Evolutionary conservation across 2,888 invertebrate species (phyloP).

Genomic region (Archaeoteleia sp.): DNA sequence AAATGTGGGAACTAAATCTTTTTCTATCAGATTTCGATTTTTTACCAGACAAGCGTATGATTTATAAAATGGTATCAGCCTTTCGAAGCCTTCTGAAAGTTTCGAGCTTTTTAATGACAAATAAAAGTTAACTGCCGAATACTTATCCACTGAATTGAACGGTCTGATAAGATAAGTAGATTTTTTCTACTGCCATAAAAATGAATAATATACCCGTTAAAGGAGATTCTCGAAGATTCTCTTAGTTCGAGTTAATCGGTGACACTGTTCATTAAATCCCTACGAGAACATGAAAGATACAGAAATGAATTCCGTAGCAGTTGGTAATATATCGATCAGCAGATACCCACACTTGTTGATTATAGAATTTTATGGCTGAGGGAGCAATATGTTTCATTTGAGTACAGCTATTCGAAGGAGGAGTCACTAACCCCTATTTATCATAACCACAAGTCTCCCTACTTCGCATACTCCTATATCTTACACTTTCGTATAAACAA

Average conservation of each 20-base stretch:
- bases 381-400: constrained; percentile 44
- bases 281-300: constrained; percentile 25
- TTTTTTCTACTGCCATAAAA: constrained; percentile 44
- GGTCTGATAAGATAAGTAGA: constrained; percentile 33
- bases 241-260: constrained; percentile 32
- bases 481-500: constrained; percentile 35
- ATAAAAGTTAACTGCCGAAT: constrained; percentile 43
- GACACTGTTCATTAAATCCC: constrained; percentile 36
- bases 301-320: constrained; percentile 23
- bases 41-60: constrained; percentile 7
- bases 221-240: constrained; percentile 41
- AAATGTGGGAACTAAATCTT: no score
- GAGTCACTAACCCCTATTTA: constrained; percentile 69
- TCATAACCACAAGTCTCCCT: constrained; percentile 56
- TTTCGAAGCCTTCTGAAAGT: constrained; percentile 11
- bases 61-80: background rate
- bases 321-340: constrained; percentile 55
- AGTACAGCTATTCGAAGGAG: constrained; percentile 32
- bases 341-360: constrained; percentile 48
- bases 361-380: constrained; percentile 42
- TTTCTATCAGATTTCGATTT: background rate
- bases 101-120: constrained; percentile 41
- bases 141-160: constrained; percentile 9
- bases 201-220: constrained; percentile 28
- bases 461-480: constrained; percentile 25